Conservation (phyloP, 2,888 invertebrate genomes). For the Drepanosiphum platanoidis region DNA sequence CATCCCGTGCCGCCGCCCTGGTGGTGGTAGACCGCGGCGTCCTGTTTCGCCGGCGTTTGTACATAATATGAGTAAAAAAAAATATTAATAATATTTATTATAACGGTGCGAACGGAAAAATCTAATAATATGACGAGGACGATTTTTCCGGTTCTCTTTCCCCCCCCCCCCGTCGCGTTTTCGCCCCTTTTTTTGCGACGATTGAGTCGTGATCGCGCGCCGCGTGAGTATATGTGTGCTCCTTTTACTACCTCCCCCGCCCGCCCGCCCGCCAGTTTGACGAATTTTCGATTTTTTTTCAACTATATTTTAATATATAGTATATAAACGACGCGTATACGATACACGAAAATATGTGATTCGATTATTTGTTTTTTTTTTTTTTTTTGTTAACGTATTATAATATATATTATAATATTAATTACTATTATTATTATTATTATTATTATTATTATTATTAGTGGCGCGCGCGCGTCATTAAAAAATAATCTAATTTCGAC, state of each 20-base stretch:
- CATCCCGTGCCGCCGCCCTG: conserved; percentile 54
- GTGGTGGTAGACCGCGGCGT: conserved; percentile 38
- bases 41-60: background rate
- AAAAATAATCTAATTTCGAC: background rate
- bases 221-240: background rate
- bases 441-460: conserved; percentile 45
- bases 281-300: conserved; percentile 25
- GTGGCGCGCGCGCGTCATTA: too few relatives aligned
- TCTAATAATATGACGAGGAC: too few relatives aligned
- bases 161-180: too few relatives aligned
- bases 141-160: background rate
- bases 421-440: conserved; percentile 44
- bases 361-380: too few relatives aligned
- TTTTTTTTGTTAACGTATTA: conserved; percentile 58
- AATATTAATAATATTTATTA: too few relatives aligned
- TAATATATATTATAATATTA: conserved; percentile 28
- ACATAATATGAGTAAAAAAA: background rate
- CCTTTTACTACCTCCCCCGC: background rate
- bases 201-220: background rate
- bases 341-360: conserved; percentile 60
- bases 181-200: too few relatives aligned
- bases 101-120: too few relatives aligned
- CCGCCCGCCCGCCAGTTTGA: background rate
- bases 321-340: conserved; percentile 46
- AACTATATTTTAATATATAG: background rate